These are phyloP conservation scores for Dicyrtoma fusca DNA, from an alignment of 2,888 invertebrate species.

Conservation along the genomic window DNA sequence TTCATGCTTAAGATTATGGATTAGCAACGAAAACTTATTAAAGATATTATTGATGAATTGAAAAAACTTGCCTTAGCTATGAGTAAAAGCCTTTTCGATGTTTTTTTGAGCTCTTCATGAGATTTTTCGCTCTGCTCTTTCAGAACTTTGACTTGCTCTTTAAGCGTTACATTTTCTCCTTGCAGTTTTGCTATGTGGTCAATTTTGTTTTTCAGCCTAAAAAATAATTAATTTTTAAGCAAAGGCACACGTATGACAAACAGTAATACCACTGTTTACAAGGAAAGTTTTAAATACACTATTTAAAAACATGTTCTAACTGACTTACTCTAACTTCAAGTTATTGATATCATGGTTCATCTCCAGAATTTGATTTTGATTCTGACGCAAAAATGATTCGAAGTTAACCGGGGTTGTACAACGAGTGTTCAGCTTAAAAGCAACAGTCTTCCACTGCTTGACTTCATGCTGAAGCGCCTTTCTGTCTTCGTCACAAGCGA, in stretches of 20 bases:
- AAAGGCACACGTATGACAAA: background rate
- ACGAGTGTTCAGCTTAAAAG: slow-evolving; percentile 45
- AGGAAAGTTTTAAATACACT: background rate
- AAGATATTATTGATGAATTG: background rate
- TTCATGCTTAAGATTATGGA: too few species aligned
- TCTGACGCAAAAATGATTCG: slow-evolving; percentile 45
- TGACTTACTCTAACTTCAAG: slow-evolving; percentile 45
- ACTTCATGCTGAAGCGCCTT: slow-evolving; percentile 42
- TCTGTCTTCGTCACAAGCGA: slow-evolving; percentile 43
- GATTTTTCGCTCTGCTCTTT: slow-evolving; percentile 40
- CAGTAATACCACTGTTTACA: background rate
- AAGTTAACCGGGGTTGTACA: slow-evolving; percentile 47
- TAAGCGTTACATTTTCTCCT: slow-evolving; percentile 31
- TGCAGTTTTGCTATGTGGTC: slow-evolving; percentile 28
- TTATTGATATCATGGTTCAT: slow-evolving; percentile 49
- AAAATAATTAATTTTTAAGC: background rate
- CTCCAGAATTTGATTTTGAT: slow-evolving; percentile 49
- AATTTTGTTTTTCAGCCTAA: slow-evolving; percentile 24
- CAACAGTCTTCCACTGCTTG: slow-evolving; percentile 44
- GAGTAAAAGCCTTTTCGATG: slow-evolving; percentile 39
- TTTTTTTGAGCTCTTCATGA: slow-evolving; percentile 44
- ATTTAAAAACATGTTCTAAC: background rate
- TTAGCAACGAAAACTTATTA: too few species aligned
- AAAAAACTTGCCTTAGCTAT: slow-evolving; percentile 45
- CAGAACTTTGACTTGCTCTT: slow-evolving; percentile 36